A percentile compares a stretch with the other conserved stretches of the same genome.
Evolutionary conservation across 2,888 invertebrate genomes (phyloP).

Genomic region (Euplexia lucipara): DNA sequence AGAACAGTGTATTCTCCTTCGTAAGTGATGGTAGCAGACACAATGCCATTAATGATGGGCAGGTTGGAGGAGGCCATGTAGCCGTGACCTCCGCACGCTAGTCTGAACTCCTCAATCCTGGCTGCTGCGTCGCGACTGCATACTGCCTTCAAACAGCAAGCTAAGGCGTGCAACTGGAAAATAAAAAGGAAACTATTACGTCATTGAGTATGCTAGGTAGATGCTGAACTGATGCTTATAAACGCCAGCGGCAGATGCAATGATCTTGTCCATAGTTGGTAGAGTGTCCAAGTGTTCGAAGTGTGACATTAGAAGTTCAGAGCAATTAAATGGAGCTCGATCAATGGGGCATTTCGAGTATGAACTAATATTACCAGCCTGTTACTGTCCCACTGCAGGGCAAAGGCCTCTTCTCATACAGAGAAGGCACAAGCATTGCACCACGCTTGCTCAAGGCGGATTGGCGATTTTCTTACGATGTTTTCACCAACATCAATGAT

Average conservation of each 20-base stretch:
- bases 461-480: too few species aligned
- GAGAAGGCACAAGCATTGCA: too few species aligned
- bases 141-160: slow-evolving; percentile 97
- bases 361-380: too few species aligned
- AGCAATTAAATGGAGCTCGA: too few species aligned
- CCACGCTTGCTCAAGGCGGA: too few species aligned
- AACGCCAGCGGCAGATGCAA: background rate
- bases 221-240: too few species aligned
- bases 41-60: slow-evolving; percentile 95
- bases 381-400: too few species aligned
- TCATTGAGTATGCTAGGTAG: background rate
- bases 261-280: too few species aligned
- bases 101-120: slow-evolving; percentile 95
- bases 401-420: too few species aligned
- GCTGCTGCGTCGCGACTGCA: slow-evolving; percentile 93
- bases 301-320: too few species aligned
- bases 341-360: too few species aligned
- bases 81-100: slow-evolving; percentile 98
- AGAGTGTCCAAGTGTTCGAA: background rate
- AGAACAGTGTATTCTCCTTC: slow-evolving; percentile 99
- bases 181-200: background rate
- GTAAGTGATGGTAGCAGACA: slow-evolving; percentile 97
- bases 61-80: slow-evolving; percentile 96
- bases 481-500: too few species aligned
- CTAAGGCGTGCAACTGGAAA: slow-evolving; percentile 95